Evolutionary conservation across 2,888 invertebrate genomes (phyloP).

Genomic region (Liodrosophila aerea): DNA sequence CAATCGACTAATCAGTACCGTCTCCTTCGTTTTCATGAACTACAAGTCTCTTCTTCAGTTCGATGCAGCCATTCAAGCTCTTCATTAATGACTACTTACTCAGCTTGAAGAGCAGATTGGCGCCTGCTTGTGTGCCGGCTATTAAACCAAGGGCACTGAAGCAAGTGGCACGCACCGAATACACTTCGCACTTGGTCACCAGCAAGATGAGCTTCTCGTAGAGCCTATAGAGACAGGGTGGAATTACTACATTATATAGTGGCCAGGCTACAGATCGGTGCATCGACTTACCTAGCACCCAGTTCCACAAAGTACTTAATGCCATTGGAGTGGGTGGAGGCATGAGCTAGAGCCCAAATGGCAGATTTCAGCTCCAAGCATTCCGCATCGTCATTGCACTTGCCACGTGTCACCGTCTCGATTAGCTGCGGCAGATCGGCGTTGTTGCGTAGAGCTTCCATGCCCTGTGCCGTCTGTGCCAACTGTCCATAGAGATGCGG

Average conservation of each 20-base stretch:
- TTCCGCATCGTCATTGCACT: constrained; percentile 87
- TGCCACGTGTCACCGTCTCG: constrained; percentile 82
- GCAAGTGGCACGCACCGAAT: constrained; percentile 94
- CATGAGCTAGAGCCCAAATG: constrained; percentile 94
- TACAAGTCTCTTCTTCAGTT: too few species aligned
- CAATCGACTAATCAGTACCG: too few species aligned
- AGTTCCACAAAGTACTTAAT: constrained; percentile 86
- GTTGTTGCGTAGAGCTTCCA: constrained; percentile 78
- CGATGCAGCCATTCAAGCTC: not conserved
- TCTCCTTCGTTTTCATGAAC: too few species aligned
- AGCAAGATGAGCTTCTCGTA: constrained; percentile 84
- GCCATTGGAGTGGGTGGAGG: constrained; percentile 90
- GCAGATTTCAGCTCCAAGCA: constrained; percentile 92
- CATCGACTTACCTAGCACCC: constrained; percentile 76
- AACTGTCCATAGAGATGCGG: constrained; percentile 94
- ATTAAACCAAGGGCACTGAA: constrained; percentile 92
- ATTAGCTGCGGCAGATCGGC: constrained; percentile 77
- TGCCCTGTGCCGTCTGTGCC: constrained; percentile 86
- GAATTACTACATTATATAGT: too few species aligned
- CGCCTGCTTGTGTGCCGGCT: constrained; percentile 92
- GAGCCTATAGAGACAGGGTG: constrained; percentile 68
- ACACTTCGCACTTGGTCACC: constrained; percentile 91
- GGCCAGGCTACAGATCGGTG: too few species aligned
- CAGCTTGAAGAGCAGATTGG: constrained; percentile 88
- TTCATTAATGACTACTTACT: constrained; percentile 82